A percentile compares a stretch with the other conserved stretches of the same genome.
phyloP scores from a whole-genome alignment of 2,888 invertebrate species.

The Caenorhabditis doughertyi region DNA sequence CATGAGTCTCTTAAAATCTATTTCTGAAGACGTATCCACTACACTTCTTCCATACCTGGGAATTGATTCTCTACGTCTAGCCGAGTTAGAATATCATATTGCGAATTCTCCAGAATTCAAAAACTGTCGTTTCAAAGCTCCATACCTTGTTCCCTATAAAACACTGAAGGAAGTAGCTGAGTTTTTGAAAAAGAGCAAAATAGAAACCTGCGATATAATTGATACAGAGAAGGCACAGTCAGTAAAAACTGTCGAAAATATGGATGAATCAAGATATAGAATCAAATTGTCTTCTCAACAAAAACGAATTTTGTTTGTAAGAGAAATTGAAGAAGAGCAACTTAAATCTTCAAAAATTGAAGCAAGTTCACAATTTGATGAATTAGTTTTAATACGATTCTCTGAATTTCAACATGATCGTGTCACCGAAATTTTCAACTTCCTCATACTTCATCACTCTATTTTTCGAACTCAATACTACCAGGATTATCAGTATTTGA shows the following conservation, averaged over 20 bases:
- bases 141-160: conserved; percentile 23
- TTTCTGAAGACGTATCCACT: not conserved
- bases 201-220: not conserved
- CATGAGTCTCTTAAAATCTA: conserved; percentile 33
- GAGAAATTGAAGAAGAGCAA: conserved; percentile 10
- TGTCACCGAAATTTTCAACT: conserved; percentile 13
- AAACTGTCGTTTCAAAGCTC: conserved; percentile 2
- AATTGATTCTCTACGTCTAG: conserved; percentile 54
- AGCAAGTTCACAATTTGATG: conserved; percentile 40
- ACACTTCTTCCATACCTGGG: conserved; percentile 51
- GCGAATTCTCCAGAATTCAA: conserved; percentile 4
- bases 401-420: not conserved
- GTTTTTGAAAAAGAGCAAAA: conserved; percentile 21
- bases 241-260: too few species aligned
- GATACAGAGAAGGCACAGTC: not conserved
- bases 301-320: conserved; percentile 50
- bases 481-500: conserved; percentile 35
- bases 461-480: conserved; percentile 42
- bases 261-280: not conserved
- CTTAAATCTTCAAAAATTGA: not conserved
- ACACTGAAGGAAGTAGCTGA: not conserved
- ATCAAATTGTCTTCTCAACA: conserved; percentile 60
- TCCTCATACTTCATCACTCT: conserved; percentile 21
- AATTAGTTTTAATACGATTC: conserved; percentile 25
- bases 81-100: conserved; percentile 50